Percentiles rank a stretch among this genome's conserved stretches.
These are phyloP conservation scores for Physocephala rufipes DNA, from an alignment of 2,888 invertebrate species.

Conservation along the genomic window DNA sequence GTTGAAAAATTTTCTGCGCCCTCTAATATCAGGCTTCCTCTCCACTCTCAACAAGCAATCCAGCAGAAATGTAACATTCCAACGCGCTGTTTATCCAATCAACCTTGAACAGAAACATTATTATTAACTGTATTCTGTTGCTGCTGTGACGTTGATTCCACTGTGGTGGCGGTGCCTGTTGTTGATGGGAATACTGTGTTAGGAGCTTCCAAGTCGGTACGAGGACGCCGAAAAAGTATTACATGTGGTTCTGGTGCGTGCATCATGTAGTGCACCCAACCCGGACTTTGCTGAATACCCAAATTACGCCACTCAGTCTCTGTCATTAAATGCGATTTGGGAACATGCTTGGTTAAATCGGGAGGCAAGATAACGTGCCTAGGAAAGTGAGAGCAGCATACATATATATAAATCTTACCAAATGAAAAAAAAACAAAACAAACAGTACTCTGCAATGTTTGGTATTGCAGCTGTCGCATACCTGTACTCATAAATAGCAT, in stretches of 20 bases:
- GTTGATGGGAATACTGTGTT: slow-evolving; percentile 26
- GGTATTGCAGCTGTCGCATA: slow-evolving; percentile 60
- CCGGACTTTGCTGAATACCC: slow-evolving; percentile 93
- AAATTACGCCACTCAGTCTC: slow-evolving; percentile 95
- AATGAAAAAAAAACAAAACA: background rate
- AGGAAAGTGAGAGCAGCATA: too few species aligned
- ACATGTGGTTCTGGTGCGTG: slow-evolving; percentile 93
- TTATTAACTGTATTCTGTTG: slow-evolving; percentile 36
- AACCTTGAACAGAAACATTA: slow-evolving; percentile 46
- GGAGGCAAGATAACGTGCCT: slow-evolving; percentile 92
- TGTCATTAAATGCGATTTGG: slow-evolving; percentile 89
- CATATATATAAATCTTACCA: background rate
- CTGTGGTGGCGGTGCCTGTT: slow-evolving; percentile 3
- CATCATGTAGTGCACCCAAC: slow-evolving; percentile 75
- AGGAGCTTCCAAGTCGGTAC: slow-evolving; percentile 43
- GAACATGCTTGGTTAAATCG: slow-evolving; percentile 85
- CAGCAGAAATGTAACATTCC: too few species aligned
- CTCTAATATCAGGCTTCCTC: slow-evolving; percentile 14
- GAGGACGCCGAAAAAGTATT: slow-evolving; percentile 77
- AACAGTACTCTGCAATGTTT: background rate
- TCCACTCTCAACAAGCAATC: background rate
- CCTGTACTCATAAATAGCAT: slow-evolving; percentile 90
- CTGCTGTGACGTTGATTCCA: background rate
- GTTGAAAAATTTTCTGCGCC: slow-evolving; percentile 7
- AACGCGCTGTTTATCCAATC: background rate